phyloP scores from a whole-genome alignment of 1,140 invertebrate genomes.

The Heliconius congener region DNA sequence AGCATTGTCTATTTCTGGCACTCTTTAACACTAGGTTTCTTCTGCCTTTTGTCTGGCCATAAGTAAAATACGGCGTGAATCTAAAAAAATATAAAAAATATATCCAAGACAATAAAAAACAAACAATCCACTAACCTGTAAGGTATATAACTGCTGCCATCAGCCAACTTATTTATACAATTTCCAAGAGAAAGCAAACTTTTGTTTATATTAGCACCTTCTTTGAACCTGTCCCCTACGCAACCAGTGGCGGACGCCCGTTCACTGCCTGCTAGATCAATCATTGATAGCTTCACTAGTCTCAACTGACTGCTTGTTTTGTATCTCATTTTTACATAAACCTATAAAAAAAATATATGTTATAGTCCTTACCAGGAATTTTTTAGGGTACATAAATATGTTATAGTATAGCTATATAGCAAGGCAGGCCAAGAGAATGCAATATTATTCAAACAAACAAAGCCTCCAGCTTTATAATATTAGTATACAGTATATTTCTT shows the following conservation, averaged over 20 bases:
- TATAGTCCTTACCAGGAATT: neutral
- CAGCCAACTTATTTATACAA: constrained; percentile 95
- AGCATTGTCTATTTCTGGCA: no score
- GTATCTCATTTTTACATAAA: constrained; percentile 86
- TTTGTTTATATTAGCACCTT: constrained; percentile 97
- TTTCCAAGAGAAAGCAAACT: constrained; percentile 96
- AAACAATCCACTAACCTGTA: constrained; percentile 81
- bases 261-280: constrained; percentile 97
- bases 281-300: constrained; percentile 94
- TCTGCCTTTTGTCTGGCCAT: no score
- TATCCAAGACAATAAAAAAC: no score
- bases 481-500: no score
- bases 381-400: no score
- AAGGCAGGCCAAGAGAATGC: no score
- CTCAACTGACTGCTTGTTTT: constrained; percentile 83
- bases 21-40: no score
- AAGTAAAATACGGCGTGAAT: no score
- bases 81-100: no score
- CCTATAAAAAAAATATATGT: constrained; percentile 57
- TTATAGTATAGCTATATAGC: no score
- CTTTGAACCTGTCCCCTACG: constrained; percentile 90
- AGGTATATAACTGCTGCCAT: constrained; percentile 91
- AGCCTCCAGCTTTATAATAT: no score
- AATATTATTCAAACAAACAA: no score
- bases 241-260: constrained; percentile 91